Evolutionary conservation across 2,797 vertebrate genomes (phyloP), one percentile per base, ranked within the genome.

Genomic region (Thripadectes ignobilis): DNA sequence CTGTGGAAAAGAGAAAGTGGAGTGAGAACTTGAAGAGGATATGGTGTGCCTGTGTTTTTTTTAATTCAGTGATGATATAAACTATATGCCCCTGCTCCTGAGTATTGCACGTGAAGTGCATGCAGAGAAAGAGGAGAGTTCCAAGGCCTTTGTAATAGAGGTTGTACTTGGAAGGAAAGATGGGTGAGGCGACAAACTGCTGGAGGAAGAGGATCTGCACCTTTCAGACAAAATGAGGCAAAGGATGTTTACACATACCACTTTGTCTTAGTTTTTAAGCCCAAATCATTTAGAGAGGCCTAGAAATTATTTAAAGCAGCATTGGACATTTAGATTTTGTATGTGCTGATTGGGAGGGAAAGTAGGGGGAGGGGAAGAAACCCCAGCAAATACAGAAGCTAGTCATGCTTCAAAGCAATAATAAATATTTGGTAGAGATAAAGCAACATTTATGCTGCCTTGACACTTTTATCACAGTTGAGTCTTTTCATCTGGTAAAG

Each of bases 351-450:
- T 66, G 46, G 17, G 39, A 92, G 24, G 58, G 41, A 58, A 89
- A 55, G 29, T 8, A 32, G 54, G 13, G 24, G 43, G 23, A 61
- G 12, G 29, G 45, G 34, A 76, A 69, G 39, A 95, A 92, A 89
- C 36, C 66, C 9, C 46, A 72, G 49, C 29, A 85, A 85, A 51
- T 75, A 69, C 76, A 91, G 91, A 89, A 90, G 69, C 69, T 62
- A 62, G 91, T 91, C 79, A 89, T 69, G 73, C 91, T 92, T 93
- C 83, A 82, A 68, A 93, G 80, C 69, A 86, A 67, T 92, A 91
- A 76, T 94, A 96, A 96, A 92, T 65, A 91, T 34, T 88, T 95
- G 73, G 79, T 82, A 75, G 67, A 77, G 88, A 93, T 79, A 95
- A 86, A 88, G 89, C 84, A 95, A 88, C 63, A 45, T 93, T 95